Conservation (phyloP, 1,140 invertebrate genomes). For the Subanguina moxae region DNA sequence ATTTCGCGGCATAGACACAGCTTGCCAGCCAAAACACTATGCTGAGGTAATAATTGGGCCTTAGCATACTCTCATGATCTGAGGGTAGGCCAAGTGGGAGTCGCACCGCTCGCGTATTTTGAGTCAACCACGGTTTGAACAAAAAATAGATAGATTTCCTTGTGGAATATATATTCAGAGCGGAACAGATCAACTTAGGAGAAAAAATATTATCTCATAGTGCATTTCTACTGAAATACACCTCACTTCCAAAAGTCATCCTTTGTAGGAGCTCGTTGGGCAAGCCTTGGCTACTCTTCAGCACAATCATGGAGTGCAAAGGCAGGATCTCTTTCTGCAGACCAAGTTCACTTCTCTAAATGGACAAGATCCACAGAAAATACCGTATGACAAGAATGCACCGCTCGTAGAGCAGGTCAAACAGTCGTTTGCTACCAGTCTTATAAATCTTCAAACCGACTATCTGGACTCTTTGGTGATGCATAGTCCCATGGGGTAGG, state of each 20-base stretch:
- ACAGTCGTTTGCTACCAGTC: constrained; percentile 33
- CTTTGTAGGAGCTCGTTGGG: constrained; percentile 31
- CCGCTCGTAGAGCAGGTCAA: constrained; percentile 29
- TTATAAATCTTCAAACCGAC: constrained; percentile 30
- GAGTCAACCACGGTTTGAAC: too few species aligned
- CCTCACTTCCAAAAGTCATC: too few species aligned
- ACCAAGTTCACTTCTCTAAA: constrained; percentile 39
- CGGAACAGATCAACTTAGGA: too few species aligned
- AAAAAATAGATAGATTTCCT: too few species aligned
- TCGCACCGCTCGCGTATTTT: too few species aligned
- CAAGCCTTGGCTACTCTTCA: constrained; percentile 24
- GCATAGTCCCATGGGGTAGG: constrained; percentile 32
- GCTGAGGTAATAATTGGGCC: constrained; percentile 23
- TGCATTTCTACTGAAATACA: too few species aligned
- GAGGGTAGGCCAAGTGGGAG: too few species aligned
- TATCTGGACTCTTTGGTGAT: constrained; percentile 39
- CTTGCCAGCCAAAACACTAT: constrained; percentile 41
- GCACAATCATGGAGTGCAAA: constrained; percentile 24
- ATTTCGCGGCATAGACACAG: constrained; percentile 40
- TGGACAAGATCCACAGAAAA: constrained; percentile 32
- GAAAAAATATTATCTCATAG: too few species aligned
- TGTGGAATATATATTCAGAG: too few species aligned
- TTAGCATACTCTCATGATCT: too few species aligned
- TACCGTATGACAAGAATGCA: constrained; percentile 34
- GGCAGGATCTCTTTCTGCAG: constrained; percentile 35